A percentile compares a stretch with the other conserved stretches of the same genome.
These are phyloP conservation scores for Spheniscus humboldti DNA, from an alignment of 2,797 vertebrate species.

Conservation along the genomic window DNA sequence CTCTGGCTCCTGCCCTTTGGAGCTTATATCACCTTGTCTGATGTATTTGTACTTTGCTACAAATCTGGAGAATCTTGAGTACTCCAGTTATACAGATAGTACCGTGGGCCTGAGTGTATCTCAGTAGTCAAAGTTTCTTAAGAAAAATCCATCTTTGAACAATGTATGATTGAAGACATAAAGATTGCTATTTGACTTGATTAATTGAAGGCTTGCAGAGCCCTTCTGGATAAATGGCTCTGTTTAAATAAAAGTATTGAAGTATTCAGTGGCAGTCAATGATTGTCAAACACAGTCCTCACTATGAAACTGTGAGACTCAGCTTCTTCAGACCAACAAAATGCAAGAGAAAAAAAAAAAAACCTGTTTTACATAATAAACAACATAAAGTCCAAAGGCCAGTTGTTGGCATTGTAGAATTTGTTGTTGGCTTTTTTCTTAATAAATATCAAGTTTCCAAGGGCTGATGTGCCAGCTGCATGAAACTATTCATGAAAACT, in stretches of 20 bases:
- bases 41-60: neutral
- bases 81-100: neutral
- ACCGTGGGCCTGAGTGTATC: neutral
- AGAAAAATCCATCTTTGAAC: neutral
- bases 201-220: neutral
- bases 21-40: neutral
- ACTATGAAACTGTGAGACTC: neutral
- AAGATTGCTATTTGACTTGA: neutral
- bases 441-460: neutral
- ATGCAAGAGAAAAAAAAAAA: neutral
- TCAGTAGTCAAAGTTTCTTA: neutral
- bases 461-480: neutral
- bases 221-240: neutral
- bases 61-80: neutral
- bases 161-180: neutral
- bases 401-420: neutral
- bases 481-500: neutral
- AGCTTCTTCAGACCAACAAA: neutral
- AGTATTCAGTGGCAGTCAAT: neutral
- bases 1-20: neutral
- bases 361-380: neutral
- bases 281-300: neutral
- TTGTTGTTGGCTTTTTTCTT: neutral
- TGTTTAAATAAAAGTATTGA: neutral
- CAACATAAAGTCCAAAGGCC: neutral